Percentiles rank a stretch among this genome's conserved stretches.
phyloP scores from a whole-genome alignment of 2,888 invertebrate genomes.

The Leistus spinibarbis region DNA sequence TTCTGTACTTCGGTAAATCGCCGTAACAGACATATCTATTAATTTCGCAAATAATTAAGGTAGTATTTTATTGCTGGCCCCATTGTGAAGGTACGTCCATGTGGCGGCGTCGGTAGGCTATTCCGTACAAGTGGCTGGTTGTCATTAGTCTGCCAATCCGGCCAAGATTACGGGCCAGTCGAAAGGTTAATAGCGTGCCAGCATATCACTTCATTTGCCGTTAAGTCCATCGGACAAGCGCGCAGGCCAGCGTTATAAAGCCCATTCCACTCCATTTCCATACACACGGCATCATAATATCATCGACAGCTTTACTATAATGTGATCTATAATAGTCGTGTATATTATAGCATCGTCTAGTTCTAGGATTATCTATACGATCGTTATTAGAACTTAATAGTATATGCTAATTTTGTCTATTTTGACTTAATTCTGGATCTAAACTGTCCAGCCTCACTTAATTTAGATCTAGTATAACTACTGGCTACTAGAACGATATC shows the following conservation, averaged over 20 bases:
- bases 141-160: slow-evolving; percentile 34
- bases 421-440: neutral
- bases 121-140: neutral
- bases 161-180: slow-evolving; percentile 29
- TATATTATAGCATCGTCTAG: neutral
- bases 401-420: neutral
- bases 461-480: neutral
- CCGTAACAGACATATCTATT: neutral
- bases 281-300: neutral
- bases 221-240: slow-evolving; percentile 14
- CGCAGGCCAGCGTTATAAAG: neutral
- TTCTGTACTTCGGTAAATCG: neutral
- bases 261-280: neutral
- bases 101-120: neutral
- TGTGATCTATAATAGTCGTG: neutral
- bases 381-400: neutral
- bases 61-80: neutral
- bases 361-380: neutral
- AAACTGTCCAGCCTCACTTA: neutral
- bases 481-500: neutral
- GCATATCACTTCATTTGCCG: slow-evolving; percentile 35
- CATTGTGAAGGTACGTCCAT: neutral
- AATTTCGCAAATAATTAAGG: neutral
- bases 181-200: slow-evolving; percentile 39
- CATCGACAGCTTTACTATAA: neutral